phyloP scores from a whole-genome alignment of 2,888 invertebrate genomes.

The Didymodactylos carnosus region DNA sequence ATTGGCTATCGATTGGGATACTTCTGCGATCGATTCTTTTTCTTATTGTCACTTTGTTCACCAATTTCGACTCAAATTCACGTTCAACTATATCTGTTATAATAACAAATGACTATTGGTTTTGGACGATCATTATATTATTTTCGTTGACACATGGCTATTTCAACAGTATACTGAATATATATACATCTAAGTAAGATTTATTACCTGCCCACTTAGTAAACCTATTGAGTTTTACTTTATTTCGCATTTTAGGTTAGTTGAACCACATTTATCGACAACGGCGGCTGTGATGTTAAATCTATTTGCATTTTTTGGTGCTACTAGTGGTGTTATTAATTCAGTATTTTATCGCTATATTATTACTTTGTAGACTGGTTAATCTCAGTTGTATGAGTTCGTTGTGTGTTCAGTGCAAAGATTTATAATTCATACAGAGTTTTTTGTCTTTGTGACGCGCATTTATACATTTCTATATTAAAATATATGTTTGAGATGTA shows the following conservation, averaged over 20 bases:
- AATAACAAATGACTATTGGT: neutral
- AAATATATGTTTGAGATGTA: too few relatives aligned
- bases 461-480: too few relatives aligned
- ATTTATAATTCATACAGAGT: too few relatives aligned
- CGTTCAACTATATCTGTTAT: neutral
- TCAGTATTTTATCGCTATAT: neutral
- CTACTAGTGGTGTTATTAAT: neutral
- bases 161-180: neutral
- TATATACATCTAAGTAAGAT: neutral
- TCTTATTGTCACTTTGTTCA: neutral
- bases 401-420: too few relatives aligned
- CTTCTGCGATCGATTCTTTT: neutral
- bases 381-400: too few relatives aligned
- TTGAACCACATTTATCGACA: neutral
- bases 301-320: neutral
- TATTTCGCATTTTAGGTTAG: neutral
- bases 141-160: neutral
- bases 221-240: neutral
- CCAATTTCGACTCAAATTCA: neutral
- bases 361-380: too few relatives aligned
- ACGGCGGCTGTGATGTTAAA: neutral
- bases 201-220: too few relatives aligned
- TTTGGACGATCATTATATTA: neutral
- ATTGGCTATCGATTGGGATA: neutral
- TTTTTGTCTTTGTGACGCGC: too few relatives aligned